phyloP scores from a whole-genome alignment of 2,113 vertebrate species.

The Gnathonemus longibarbis region DNA sequence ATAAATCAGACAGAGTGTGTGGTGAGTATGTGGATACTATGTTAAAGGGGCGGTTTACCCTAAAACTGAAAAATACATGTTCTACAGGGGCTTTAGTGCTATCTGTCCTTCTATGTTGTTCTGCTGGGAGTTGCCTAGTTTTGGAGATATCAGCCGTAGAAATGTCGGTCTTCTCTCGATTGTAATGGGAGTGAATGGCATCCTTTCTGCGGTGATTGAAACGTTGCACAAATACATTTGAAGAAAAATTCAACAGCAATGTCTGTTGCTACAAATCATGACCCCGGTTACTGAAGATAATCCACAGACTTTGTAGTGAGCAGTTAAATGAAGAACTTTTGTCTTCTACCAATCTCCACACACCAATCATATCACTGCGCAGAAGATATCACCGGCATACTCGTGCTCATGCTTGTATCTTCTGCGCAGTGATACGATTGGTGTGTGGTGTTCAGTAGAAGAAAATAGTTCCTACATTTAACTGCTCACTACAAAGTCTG shows the following conservation, averaged over 20 bases:
- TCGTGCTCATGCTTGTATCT: not conserved
- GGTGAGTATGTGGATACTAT: constrained; percentile 41
- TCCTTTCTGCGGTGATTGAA: not conserved
- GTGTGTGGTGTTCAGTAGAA: not conserved
- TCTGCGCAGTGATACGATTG: not conserved
- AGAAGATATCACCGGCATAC: too few species aligned
- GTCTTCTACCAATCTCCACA: not conserved
- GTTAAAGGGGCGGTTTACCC: not conserved
- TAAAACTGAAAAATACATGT: not conserved
- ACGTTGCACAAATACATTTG: not conserved
- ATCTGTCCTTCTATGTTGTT: too few species aligned
- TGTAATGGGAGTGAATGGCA: not conserved
- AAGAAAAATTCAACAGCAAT: too few species aligned
- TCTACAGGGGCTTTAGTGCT: not conserved
- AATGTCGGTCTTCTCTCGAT: not conserved
- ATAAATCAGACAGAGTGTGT: constrained; percentile 41
- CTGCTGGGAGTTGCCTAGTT: too few species aligned
- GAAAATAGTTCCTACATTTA: not conserved
- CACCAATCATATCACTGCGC: not conserved
- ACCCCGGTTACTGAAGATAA: not conserved
- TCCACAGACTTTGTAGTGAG: not conserved
- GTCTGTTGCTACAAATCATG: too few species aligned
- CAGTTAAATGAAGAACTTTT: not conserved
- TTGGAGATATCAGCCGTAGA: not conserved
- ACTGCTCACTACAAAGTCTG: not conserved